phyloP scores from a whole-genome alignment of 2,113 vertebrate genomes.

The Gobio gobio region DNA sequence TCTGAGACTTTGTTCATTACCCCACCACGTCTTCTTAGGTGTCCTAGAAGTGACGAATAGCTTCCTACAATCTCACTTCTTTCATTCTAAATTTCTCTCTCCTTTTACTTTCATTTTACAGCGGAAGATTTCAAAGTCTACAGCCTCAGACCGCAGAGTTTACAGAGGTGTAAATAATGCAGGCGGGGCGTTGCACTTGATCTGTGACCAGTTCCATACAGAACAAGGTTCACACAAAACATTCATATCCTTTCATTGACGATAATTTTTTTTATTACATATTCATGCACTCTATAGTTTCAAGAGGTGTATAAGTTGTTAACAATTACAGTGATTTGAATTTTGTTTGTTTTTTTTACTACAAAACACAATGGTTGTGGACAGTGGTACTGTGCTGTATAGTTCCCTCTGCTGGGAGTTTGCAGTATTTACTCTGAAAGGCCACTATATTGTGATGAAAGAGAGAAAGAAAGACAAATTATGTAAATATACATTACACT shows the following conservation, averaged over 20 bases:
- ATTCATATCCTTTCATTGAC: too few species aligned
- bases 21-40: background rate
- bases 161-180: background rate
- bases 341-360: background rate
- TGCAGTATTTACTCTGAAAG: background rate
- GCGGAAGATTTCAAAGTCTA: background rate
- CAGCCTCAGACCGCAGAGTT: background rate
- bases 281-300: too few species aligned
- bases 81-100: background rate
- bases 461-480: background rate
- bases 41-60: background rate
- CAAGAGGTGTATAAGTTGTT: background rate
- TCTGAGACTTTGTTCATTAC: background rate
- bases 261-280: background rate
- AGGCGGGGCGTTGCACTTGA: background rate
- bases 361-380: background rate
- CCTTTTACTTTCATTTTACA: slow-evolving; percentile 11
- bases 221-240: too few species aligned
- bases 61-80: background rate
- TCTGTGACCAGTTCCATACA: background rate
- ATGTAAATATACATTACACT: background rate
- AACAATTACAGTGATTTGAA: background rate
- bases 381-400: background rate
- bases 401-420: slow-evolving; percentile 4
- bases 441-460: background rate